Percentiles rank a stretch among this genome's conserved stretches.
These are phyloP conservation scores for Sepiola atlantica DNA, from an alignment of 2,888 invertebrate species.

Conservation along the genomic window DNA sequence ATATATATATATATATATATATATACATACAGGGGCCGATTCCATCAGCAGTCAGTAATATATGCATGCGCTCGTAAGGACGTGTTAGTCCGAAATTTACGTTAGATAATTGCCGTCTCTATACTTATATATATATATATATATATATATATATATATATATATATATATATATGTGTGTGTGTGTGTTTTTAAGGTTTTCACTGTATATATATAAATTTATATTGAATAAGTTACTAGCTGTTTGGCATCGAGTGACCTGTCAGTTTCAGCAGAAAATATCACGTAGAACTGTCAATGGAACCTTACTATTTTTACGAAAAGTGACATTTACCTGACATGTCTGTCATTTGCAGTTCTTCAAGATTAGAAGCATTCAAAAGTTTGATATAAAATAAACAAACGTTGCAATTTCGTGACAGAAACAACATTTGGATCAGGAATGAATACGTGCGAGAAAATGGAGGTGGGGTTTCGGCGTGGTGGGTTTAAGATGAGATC, in stretches of 20 bases:
- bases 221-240: not conserved
- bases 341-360: not conserved
- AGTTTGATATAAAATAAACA: not conserved
- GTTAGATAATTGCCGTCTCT: too few species aligned
- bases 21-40: not conserved
- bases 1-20: not conserved
- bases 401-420: not conserved
- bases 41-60: too few species aligned
- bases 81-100: too few species aligned
- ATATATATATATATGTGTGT: not conserved
- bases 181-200: too few species aligned
- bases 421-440: not conserved
- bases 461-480: too few species aligned
- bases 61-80: too few species aligned
- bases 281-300: not conserved
- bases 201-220: not conserved
- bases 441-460: not conserved
- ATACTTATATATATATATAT: too few species aligned
- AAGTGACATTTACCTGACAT: not conserved
- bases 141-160: slow-evolving; percentile 10
- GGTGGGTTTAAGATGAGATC: too few species aligned
- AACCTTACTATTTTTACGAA: not conserved
- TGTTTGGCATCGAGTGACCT: not conserved
- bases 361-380: not conserved
- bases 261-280: not conserved